Evolutionary conservation across 1,140 invertebrate species (phyloP).

Genomic region (Hesperophylax magnus): DNA sequence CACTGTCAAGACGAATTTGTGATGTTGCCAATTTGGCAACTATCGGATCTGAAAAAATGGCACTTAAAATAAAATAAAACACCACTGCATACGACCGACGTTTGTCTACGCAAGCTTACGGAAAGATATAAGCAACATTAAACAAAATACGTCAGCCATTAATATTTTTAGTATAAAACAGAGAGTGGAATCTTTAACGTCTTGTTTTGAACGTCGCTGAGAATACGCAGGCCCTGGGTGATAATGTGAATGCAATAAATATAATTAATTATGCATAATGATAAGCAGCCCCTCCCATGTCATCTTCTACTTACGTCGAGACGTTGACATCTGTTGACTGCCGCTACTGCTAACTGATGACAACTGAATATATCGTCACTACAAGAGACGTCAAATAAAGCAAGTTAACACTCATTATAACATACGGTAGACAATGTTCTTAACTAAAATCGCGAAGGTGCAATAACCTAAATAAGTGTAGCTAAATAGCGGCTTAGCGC

Average conservation of each 20-base stretch:
- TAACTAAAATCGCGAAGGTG: no score
- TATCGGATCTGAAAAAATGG: slow-evolving; percentile 37
- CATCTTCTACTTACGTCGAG: not conserved
- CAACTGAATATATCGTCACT: not conserved
- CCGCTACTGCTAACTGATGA: not conserved
- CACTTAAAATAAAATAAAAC: slow-evolving; percentile 49
- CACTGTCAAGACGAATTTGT: slow-evolving; percentile 47
- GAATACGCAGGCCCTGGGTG: not conserved
- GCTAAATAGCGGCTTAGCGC: no score
- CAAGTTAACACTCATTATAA: no score
- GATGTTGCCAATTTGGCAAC: slow-evolving; percentile 47
- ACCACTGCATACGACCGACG: slow-evolving; percentile 42
- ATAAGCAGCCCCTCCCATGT: not conserved
- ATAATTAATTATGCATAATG: not conserved
- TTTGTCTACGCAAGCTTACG: slow-evolving; percentile 35
- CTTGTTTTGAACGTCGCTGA: not conserved
- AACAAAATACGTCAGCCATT: slow-evolving; percentile 20
- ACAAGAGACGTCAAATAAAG: no score
- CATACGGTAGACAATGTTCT: no score
- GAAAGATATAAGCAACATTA: slow-evolving; percentile 30
- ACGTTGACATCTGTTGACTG: not conserved
- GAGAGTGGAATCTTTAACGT: not conserved
- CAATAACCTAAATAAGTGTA: no score
- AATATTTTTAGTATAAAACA: not conserved
- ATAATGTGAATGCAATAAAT: not conserved